Base-by-base conservation (phyloP, 2,888 invertebrate genomes). In the Parochlus steinenii region DNA sequence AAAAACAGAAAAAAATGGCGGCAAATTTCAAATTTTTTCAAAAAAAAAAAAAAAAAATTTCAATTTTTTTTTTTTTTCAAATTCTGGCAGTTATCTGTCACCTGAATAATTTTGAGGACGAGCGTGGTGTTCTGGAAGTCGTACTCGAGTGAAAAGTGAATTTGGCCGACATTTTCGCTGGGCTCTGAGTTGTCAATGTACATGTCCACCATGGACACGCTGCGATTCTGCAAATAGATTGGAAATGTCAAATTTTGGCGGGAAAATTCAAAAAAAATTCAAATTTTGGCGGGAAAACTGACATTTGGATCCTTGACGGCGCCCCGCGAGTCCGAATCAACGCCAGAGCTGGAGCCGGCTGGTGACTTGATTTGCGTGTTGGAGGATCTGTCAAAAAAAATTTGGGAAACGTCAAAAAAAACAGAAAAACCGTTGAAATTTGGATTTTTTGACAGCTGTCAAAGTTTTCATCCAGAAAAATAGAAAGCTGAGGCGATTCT, bases 121-220 rank as follows among this genome's bases (percentile, higher is more conserved):
- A 89, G 71, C 42, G 87, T 89, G 41, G 85, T 86, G 50, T 85
- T 85, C 65, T 86, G 86, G 63, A 86, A 89, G 64, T 89, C 87
- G 59, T 89, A 89, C 59, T 89, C 87, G 56, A 89, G 62, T 36
- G 85, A 86, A 65, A 89, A 89, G 59, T 89, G 87, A 48, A 89
- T 89, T 63, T 89, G 87, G 36, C 89, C 89, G 46, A 89, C 87
- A 62, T 87, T 87, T 64, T 89, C 89, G 46, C 82, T 82, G 2
- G 87, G 81, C 58, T 89, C 89, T 40, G 83, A 75, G 61, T 83
- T 86, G 64, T 89, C 89, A 61, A 87, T 85, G 67, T 87, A 87
- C 85, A 89, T 89, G 57, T 87, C 87, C 59, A 86, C 83, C 69
- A 87, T 67, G 22, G 85, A 86, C 53, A 87, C 78, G 51, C 83